These are phyloP conservation scores for Luscinia megarhynchos DNA, from an alignment of 2,797 vertebrate genomes.

Conservation along the genomic window DNA sequence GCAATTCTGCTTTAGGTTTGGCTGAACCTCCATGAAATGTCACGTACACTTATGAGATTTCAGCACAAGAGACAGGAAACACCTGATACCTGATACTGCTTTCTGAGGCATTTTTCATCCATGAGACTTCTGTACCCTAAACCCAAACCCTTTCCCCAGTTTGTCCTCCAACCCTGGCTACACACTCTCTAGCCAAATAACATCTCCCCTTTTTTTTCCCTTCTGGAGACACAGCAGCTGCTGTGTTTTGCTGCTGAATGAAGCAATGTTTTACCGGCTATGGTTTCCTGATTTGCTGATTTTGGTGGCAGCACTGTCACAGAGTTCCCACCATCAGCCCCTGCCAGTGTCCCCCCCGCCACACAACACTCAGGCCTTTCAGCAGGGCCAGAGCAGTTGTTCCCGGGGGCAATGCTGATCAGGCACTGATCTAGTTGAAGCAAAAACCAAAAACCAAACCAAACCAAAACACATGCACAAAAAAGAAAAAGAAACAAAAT, in stretches of 20 bases:
- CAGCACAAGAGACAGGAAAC: background rate
- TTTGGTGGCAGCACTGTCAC: background rate
- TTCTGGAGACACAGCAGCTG: constrained; percentile 34
- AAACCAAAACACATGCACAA: background rate
- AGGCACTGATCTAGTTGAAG: background rate
- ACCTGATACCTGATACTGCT: background rate
- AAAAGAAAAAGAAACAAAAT: background rate
- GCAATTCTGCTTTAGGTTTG: constrained; percentile 19
- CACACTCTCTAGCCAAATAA: background rate
- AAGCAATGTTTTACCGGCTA: background rate
- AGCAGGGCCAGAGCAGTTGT: background rate
- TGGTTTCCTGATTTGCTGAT: background rate
- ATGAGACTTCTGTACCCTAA: background rate
- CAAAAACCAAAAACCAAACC: background rate
- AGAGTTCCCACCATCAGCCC: background rate
- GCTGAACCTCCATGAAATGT: background rate
- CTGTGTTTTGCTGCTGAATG: constrained; percentile 37
- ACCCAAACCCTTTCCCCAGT: background rate
- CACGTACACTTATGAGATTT: background rate
- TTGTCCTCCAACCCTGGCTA: background rate
- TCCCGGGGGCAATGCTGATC: background rate
- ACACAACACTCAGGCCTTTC: background rate
- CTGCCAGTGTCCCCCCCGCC: background rate
- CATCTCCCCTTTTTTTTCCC: background rate
- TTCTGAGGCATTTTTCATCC: background rate